These are phyloP conservation scores for Drosophila nebulosa DNA, from an alignment of 1,140 invertebrate species.

Conservation along the genomic window DNA sequence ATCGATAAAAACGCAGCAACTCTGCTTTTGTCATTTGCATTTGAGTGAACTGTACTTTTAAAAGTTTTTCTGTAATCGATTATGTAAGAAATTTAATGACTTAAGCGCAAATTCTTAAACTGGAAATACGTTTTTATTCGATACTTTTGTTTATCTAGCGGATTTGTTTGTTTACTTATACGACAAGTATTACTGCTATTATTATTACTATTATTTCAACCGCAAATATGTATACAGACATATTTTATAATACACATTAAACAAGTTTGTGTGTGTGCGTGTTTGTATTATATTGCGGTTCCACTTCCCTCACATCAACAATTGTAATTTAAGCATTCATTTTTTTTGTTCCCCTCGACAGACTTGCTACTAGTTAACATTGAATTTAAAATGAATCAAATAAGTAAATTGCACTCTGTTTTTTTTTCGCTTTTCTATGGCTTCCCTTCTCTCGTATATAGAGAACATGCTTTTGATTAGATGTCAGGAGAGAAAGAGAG, in stretches of 20 bases:
- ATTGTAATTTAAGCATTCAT: slow-evolving; percentile 33
- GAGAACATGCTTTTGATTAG: slow-evolving; percentile 17
- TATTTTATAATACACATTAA: neutral
- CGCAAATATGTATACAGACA: neutral
- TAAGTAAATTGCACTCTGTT: slow-evolving; percentile 45
- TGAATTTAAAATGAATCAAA: slow-evolving; percentile 69
- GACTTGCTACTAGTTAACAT: slow-evolving; percentile 56
- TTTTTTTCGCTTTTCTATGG: slow-evolving; percentile 39
- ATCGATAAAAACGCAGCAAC: too few relatives aligned
- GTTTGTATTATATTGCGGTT: slow-evolving; percentile 10
- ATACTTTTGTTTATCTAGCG: neutral
- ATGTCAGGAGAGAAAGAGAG: slow-evolving; percentile 13
- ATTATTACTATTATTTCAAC: neutral
- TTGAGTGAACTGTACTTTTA: too few relatives aligned
- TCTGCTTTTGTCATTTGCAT: too few relatives aligned
- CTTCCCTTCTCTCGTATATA: slow-evolving; percentile 39
- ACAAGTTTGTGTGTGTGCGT: neutral
- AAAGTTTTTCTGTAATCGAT: too few relatives aligned
- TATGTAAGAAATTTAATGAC: too few relatives aligned
- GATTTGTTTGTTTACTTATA: neutral
- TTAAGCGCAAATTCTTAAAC: too few relatives aligned
- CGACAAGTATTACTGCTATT: neutral
- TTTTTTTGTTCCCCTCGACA: slow-evolving; percentile 6
- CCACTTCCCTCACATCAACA: slow-evolving; percentile 21
- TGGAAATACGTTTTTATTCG: too few relatives aligned